Evolutionary conservation across 2,888 invertebrate genomes (phyloP).

Genomic region (Idaea straminata): DNA sequence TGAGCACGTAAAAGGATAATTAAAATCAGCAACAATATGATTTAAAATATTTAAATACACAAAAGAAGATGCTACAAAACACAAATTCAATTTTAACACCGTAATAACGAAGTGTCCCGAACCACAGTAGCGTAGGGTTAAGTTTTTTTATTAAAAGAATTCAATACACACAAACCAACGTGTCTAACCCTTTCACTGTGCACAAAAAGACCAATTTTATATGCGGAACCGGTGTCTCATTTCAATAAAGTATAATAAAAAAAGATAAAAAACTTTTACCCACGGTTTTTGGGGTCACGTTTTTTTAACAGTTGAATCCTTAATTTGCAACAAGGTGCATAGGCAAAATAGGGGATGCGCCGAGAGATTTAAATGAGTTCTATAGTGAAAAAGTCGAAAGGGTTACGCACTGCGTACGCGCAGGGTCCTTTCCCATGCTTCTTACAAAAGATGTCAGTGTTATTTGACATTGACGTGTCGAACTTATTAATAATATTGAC

Average conservation of each 20-base stretch:
- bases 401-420: constrained; percentile 40
- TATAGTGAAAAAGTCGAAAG: constrained; percentile 64
- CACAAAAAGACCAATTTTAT: constrained; percentile 76
- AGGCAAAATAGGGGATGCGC: constrained; percentile 65
- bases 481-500: constrained; percentile 48
- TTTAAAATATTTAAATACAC: constrained; percentile 19
- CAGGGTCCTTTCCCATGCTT: constrained; percentile 64
- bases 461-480: constrained; percentile 67
- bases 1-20: not conserved
- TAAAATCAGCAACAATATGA: constrained; percentile 4
- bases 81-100: constrained; percentile 70
- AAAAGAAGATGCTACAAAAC: constrained; percentile 38
- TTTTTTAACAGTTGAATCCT: constrained; percentile 72
- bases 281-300: constrained; percentile 75
- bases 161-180: constrained; percentile 55
- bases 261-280: constrained; percentile 76
- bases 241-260: constrained; percentile 75
- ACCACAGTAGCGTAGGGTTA: constrained; percentile 66
- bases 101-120: constrained; percentile 68
- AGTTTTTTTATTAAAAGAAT: constrained; percentile 46
- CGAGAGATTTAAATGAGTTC: constrained; percentile 72
- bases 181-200: constrained; percentile 62
- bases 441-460: constrained; percentile 61
- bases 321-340: constrained; percentile 81
- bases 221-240: constrained; percentile 78